A percentile compares a stretch with the other conserved stretches of the same genome.
Evolutionary conservation across 1,140 invertebrate species (phyloP).

Genomic region (Matsumurasca onukii): DNA sequence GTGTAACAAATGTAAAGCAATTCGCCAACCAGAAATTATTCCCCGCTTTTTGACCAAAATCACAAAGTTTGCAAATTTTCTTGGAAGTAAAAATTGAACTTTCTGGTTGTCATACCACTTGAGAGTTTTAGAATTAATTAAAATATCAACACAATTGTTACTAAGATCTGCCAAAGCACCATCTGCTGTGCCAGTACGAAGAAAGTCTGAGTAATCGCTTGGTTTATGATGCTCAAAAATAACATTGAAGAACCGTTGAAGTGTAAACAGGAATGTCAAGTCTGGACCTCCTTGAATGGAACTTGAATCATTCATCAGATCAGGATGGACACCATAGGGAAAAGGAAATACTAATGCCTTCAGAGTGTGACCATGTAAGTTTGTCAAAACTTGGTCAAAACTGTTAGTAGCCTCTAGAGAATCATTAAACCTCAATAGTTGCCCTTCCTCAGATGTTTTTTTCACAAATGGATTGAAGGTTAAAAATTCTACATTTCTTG

Average conservation of each 20-base stretch:
- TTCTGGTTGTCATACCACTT: not conserved
- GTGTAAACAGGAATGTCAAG: not conserved
- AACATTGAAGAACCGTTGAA: not conserved
- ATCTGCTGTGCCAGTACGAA: not conserved
- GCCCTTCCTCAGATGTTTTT: too few relatives aligned
- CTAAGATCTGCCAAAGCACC: not conserved
- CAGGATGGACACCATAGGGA: not conserved
- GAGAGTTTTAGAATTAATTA: not conserved
- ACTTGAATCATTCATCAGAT: not conserved
- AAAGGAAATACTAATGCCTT: not conserved
- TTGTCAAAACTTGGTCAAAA: too few relatives aligned
- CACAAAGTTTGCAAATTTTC: not conserved
- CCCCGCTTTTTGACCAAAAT: not conserved
- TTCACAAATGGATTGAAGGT: too few relatives aligned
- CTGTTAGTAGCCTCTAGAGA: too few relatives aligned
- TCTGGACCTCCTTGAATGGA: not conserved
- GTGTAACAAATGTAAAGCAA: not conserved
- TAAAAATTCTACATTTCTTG: too few relatives aligned
- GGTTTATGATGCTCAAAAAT: not conserved
- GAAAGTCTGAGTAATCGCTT: not conserved
- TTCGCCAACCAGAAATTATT: not conserved
- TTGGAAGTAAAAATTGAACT: not conserved
- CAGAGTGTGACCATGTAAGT: not conserved
- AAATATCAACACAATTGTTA: not conserved
- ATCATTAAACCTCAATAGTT: too few relatives aligned